A percentile compares a stretch with the other conserved stretches of the same genome.
phyloP scores from a whole-genome alignment of 2,113 vertebrate genomes.

The Rhea americana region DNA sequence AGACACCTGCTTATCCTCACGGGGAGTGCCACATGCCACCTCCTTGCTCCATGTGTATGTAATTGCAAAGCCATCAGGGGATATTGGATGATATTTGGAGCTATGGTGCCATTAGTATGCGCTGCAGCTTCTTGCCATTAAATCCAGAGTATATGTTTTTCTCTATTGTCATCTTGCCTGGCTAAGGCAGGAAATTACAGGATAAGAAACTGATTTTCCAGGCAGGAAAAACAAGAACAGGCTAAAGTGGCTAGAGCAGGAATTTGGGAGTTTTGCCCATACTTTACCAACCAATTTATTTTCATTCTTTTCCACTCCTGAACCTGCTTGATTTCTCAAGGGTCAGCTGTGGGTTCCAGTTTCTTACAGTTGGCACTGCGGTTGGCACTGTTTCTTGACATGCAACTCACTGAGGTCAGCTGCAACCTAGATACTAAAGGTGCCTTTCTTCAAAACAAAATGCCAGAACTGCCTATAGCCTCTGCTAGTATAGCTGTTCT shows the following conservation, averaged over 20 bases:
- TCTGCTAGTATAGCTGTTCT: neutral
- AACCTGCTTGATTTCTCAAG: neutral
- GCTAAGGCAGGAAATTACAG: conserved; percentile 1
- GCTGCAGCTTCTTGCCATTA: conserved; percentile 46
- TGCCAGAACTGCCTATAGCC: fast-evolving
- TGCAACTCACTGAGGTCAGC: neutral
- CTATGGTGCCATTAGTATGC: conserved; percentile 67
- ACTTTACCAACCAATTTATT: neutral
- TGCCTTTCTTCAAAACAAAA: neutral
- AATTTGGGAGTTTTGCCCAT: neutral
- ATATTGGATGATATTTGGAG: conserved; percentile 67
- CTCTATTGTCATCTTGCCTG: conserved; percentile 33
- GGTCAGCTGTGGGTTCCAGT: neutral
- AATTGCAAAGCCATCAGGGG: conserved; percentile 68
- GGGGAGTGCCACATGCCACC: conserved; percentile 63
- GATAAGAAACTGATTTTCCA: conserved; percentile 11
- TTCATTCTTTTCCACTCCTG: neutral
- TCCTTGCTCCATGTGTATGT: conserved; percentile 57
- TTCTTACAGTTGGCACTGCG: neutral
- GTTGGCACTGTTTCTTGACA: neutral
- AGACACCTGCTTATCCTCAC: conserved; percentile 68
- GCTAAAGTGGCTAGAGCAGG: neutral
- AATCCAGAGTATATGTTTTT: neutral
- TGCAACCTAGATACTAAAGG: neutral
- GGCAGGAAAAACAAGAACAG: neutral